Conservation (phyloP, 2,113 vertebrate genomes). For the Rana temporaria region DNA sequence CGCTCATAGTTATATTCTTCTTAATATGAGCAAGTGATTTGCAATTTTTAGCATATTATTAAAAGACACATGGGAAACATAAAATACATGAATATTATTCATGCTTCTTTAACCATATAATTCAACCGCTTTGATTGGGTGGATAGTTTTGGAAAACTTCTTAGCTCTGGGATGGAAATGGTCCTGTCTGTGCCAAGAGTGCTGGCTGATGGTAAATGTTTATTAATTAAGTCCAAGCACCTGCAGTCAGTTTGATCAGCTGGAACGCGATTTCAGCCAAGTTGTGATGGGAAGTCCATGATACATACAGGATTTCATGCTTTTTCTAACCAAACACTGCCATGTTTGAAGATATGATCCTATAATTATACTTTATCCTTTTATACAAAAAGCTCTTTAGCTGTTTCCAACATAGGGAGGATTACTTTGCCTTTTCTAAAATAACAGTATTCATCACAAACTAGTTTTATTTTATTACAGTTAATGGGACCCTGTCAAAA, state of each 20-base stretch:
- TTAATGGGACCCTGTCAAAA: too few relatives aligned
- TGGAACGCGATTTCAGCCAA: constrained; percentile 11
- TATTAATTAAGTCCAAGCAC: constrained; percentile 32
- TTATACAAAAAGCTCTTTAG: too few relatives aligned
- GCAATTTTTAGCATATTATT: not conserved
- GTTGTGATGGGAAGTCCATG: not conserved
- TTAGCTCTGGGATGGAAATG: not conserved
- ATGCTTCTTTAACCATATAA: constrained; percentile 5
- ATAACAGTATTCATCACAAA: too few relatives aligned
- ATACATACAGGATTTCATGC: constrained; percentile 11
- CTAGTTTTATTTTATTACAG: too few relatives aligned
- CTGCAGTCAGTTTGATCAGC: constrained; percentile 28
- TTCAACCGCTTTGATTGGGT: constrained; percentile 11
- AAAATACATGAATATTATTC: not conserved
- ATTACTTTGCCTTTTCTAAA: too few relatives aligned
- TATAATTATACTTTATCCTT: not conserved
- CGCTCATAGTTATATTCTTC: too few relatives aligned
- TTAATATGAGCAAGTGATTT: not conserved
- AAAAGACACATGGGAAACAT: not conserved
- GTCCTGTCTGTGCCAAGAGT: not conserved
- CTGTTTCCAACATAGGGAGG: too few relatives aligned
- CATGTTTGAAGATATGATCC: not conserved
- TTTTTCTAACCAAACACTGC: not conserved
- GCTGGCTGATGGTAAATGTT: constrained; percentile 29
- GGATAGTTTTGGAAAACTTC: constrained; percentile 16